Base-by-base conservation (phyloP, 1,140 invertebrate species). In the Neodiprion virginianus region DNA sequence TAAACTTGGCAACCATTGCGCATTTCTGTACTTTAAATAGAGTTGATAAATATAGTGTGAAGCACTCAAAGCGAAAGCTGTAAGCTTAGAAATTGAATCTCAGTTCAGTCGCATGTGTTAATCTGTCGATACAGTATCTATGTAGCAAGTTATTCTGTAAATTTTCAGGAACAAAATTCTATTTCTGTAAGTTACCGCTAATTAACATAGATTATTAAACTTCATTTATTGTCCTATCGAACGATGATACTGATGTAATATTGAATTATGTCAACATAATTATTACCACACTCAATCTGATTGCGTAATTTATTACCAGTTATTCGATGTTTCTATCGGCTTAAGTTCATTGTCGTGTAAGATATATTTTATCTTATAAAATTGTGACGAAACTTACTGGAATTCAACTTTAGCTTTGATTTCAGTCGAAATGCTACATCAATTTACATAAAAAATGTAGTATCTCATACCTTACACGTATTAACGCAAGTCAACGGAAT, bases 21-120 rank as follows among this genome's bases (percentile, higher is more conserved):
- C 70, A 82, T 82, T 83, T 79, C 78, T 76, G 74, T 17, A 76
- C 75, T 74, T 78, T 48, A 80, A 85, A 85, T 84, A 86, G 82
- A 80, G 68, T 47, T 73, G 75, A 76, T 80, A 75, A 79, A 86
- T 85, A 87, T 86, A 87, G 53, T 61, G 53, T 8, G 8, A 61
- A 61, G 53, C 53, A 17, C 53, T 61, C 53, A 17, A 61, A 61
- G 53, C 53, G n/a, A 61, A 17, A 61, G 53, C 53, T 61, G 53
- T 61, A 17, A 61, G 53, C 53, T 61, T 61, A 61, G 53, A 61
- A 61, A 17, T 61, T 61, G 53, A 14, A 61, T 61, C 53, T 61
- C 53, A 61, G 53, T 61, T 8, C n/a, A 61, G 53, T 61, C 53
- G 53, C n/a, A 61, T 61, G 53, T 61, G 53, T 61, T 61, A 8